These are phyloP conservation scores for Trichopoda pennipes DNA, from an alignment of 2,888 invertebrate genomes.

Conservation along the genomic window DNA sequence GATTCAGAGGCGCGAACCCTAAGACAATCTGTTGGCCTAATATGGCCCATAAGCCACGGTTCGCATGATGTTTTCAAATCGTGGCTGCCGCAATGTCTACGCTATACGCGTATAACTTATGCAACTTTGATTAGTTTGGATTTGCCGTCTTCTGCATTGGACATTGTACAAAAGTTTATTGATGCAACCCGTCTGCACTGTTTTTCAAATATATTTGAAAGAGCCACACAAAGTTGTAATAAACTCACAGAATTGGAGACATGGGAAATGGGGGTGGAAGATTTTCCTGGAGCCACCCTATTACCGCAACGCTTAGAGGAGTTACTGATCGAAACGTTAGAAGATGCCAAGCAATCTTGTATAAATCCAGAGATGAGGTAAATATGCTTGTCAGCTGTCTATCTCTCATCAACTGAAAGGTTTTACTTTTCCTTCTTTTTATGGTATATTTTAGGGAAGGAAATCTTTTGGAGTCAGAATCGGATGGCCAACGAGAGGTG, in stretches of 20 bases:
- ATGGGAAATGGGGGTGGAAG: conserved; percentile 93
- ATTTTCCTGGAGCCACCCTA: conserved; percentile 91
- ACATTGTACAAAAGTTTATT: conserved; percentile 91
- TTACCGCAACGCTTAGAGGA: conserved; percentile 88
- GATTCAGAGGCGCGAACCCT: conserved; percentile 83
- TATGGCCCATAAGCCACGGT: conserved; percentile 82
- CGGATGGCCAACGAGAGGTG: conserved; percentile 80
- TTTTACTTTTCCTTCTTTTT: no score
- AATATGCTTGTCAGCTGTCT: no score
- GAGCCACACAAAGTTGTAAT: conserved; percentile 89
- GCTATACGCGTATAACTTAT: conserved; percentile 90
- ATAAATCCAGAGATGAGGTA: conserved; percentile 87
- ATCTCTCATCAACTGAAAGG: no score
- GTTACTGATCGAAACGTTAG: conserved; percentile 87
- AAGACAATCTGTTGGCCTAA: conserved; percentile 76
- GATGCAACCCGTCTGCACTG: conserved; percentile 94
- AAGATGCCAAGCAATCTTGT: conserved; percentile 86
- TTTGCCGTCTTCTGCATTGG: conserved; percentile 92
- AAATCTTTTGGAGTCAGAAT: conserved; percentile 81
- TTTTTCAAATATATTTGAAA: conserved; percentile 91
- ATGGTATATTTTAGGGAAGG: conserved; percentile 80
- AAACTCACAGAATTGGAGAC: conserved; percentile 88
- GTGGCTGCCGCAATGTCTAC: conserved; percentile 91
- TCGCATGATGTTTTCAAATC: conserved; percentile 83
- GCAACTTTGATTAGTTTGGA: conserved; percentile 91